Evolutionary conservation across 2,113 vertebrate species (phyloP), one percentile per base, ranked within the genome.

Genomic region (Plecturocebus donacophilus): DNA sequence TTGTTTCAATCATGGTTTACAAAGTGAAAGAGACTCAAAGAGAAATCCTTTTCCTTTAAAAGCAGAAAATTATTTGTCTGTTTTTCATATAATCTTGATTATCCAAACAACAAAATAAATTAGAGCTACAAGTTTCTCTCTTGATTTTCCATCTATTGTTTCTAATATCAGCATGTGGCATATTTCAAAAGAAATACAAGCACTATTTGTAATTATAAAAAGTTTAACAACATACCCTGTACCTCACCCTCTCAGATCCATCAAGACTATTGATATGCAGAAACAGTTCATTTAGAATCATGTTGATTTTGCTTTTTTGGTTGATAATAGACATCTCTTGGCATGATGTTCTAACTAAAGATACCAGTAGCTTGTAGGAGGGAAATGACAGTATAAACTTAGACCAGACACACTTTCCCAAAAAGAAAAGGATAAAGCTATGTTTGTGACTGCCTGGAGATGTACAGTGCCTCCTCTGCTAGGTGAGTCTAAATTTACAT

Each of bases 401-500:
- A 49, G 49, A 86, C 23, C 5, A 2, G 30, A 61, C 90, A 13
- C 25, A 66, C 86, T 90, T 96, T 92, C 49, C 71, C 14, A 30
- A 70, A 95, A 56, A n/a, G 8, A 71, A 71, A 71, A 89, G 30
- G 32, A 10, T 79, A 54, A 94, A 84, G 2, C 52, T 84, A 16
- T 47, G 16, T 85, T 82, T 81, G 27, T 81, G 88, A 40, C 68
- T 92, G 21, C 40, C 68, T 77, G 6, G 92, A 87, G 58, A n/a
- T 91, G 5, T 38, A 8, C 4, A 47, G 14, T 52, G 68, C 90
- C 35, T 54, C 95, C 56, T 91, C 47, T 58, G 70, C 83, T 19
- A 14, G 61, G 66, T 68, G 91, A 73, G 47, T 97, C 81, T 96
- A 47, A 90, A 96, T 73, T 79, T 93, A 58, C 5, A 73, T 20